These are phyloP conservation scores for Charadrius vociferus DNA, from an alignment of 2,113 vertebrate species.

Conservation along the genomic window DNA sequence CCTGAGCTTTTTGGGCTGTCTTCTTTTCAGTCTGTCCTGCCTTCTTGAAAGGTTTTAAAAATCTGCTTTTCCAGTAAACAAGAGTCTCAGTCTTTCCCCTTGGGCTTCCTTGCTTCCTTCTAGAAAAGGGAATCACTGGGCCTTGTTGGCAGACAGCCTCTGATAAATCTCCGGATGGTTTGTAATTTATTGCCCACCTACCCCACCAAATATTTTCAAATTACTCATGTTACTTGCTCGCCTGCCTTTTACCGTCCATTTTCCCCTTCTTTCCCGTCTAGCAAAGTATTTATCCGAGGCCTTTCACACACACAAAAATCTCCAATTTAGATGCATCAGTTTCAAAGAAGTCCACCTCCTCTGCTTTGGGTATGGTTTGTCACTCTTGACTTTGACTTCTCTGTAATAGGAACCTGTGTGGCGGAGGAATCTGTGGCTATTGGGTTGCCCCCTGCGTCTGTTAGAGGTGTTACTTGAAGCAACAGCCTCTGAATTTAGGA, in stretches of 20 bases:
- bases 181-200: not conserved
- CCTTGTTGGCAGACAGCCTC: not conserved
- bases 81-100: not conserved
- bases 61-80: not conserved
- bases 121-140: not conserved
- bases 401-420: not conserved
- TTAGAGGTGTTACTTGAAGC: not conserved
- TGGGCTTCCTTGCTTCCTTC: not conserved
- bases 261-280: not conserved
- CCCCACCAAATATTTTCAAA: not conserved
- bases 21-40: not conserved
- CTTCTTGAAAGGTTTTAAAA: not conserved
- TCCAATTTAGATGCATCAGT: not conserved
- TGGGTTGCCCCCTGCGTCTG: not conserved
- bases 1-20: not conserved
- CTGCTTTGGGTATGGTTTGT: not conserved
- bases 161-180: not conserved
- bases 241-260: not conserved
- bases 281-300: not conserved
- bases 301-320: not conserved
- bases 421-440: not conserved
- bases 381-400: not conserved
- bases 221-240: not conserved
- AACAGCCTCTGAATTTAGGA: not conserved
- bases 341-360: not conserved